phyloP scores from a whole-genome alignment of 2,888 invertebrate genomes.

The Drosophila incognita region DNA sequence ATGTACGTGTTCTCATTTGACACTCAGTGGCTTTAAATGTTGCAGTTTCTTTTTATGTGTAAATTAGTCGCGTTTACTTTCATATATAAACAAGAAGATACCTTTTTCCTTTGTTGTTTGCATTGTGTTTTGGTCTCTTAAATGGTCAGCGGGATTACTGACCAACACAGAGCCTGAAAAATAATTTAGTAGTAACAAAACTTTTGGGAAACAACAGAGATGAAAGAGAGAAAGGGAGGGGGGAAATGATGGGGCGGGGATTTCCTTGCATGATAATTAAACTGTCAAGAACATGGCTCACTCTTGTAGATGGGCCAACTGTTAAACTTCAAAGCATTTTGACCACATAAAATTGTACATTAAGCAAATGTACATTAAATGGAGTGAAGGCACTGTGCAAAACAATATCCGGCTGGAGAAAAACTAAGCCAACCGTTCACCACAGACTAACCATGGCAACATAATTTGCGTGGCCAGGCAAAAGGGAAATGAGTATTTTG shows the following conservation, averaged over 20 bases:
- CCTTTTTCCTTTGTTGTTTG: not conserved
- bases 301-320: constrained; percentile 9
- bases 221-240: no score
- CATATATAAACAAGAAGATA: not conserved
- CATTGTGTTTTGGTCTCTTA: constrained; percentile 14
- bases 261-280: constrained; percentile 58
- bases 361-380: constrained; percentile 48
- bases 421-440: constrained; percentile 30
- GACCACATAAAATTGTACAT: constrained; percentile 26
- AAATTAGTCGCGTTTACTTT: not conserved
- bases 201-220: not conserved
- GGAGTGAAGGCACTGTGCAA: constrained; percentile 25
- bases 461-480: constrained; percentile 46
- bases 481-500: constrained; percentile 65
- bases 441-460: constrained; percentile 22
- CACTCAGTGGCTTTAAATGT: not conserved
- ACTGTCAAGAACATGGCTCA: constrained; percentile 57
- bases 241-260: no score
- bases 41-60: not conserved
- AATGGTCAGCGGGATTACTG: constrained; percentile 4
- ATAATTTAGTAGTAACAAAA: constrained; percentile 7
- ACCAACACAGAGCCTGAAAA: not conserved
- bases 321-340: constrained; percentile 60
- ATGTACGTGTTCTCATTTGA: constrained; percentile 5
- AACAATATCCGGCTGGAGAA: constrained; percentile 67